A percentile compares a stretch with the other conserved stretches of the same genome.
Conservation (phyloP, 1,140 invertebrate genomes). For the Bradynema listronoti region DNA sequence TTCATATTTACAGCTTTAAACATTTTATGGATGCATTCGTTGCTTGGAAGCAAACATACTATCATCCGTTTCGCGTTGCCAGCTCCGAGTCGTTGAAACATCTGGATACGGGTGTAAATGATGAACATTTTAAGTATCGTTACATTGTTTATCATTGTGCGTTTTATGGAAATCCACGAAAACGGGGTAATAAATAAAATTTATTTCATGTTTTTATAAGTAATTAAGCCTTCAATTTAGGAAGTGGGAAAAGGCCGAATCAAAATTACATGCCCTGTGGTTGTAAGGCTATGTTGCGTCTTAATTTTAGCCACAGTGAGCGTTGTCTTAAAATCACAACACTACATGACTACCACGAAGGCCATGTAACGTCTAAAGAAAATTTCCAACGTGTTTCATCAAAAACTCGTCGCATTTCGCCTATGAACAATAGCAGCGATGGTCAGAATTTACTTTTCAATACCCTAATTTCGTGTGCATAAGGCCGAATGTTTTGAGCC, state of each 20-base stretch:
- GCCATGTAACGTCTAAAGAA: slow-evolving; percentile 3
- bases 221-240: slow-evolving; percentile 29
- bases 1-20: slow-evolving; percentile 13
- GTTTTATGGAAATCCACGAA: slow-evolving; percentile 45
- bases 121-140: slow-evolving; percentile 39
- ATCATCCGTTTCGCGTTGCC: slow-evolving; percentile 48
- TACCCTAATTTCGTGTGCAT: too few relatives aligned
- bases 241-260: slow-evolving; percentile 49
- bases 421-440: too few relatives aligned
- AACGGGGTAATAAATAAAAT: slow-evolving; percentile 32
- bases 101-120: slow-evolving; percentile 22
- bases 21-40: slow-evolving; percentile 45
- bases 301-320: slow-evolving; percentile 34
- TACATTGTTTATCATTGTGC: slow-evolving; percentile 53
- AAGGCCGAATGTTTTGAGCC: too few relatives aligned
- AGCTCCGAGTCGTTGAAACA: slow-evolving; percentile 38
- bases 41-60: slow-evolving; percentile 37
- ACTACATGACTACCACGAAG: slow-evolving; percentile 1
- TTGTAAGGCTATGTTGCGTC: slow-evolving; percentile 45
- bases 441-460: too few relatives aligned
- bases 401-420: too few relatives aligned
- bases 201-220: slow-evolving; percentile 12
- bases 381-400: too few relatives aligned
- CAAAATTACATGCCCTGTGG: slow-evolving; percentile 52
- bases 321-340: neutral